phyloP scores from a whole-genome alignment of 2,797 vertebrate species.

The Dromococcyx pavoninus region DNA sequence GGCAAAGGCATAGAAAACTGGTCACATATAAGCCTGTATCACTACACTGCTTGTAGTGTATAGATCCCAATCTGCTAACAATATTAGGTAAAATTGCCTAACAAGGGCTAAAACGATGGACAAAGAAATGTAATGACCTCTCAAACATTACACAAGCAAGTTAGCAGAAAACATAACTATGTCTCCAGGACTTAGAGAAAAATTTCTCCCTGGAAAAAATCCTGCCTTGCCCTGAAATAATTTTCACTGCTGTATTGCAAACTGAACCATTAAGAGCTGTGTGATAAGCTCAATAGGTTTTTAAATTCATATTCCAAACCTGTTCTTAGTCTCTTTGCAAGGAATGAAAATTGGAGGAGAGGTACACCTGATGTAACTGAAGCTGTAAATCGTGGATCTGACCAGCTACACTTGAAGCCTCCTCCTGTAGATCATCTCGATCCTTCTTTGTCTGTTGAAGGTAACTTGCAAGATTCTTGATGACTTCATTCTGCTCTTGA shows the following conservation, averaged over 20 bases:
- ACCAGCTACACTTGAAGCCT: conserved; percentile 73
- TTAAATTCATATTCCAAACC: accelerated
- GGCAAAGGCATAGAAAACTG: background rate
- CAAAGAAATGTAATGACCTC: background rate
- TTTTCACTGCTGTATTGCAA: background rate
- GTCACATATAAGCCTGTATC: background rate
- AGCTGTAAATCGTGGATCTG: conserved; percentile 82
- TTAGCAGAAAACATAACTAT: background rate
- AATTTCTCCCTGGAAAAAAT: background rate
- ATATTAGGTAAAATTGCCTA: background rate
- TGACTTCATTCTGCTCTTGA: conserved; percentile 84
- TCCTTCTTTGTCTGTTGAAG: conserved; percentile 79
- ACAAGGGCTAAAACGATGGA: background rate
- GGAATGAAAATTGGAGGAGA: background rate
- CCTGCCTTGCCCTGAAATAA: accelerated
- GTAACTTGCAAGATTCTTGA: conserved; percentile 79
- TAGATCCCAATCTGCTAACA: background rate
- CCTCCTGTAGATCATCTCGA: conserved; percentile 80
- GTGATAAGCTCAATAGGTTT: background rate
- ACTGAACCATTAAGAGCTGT: background rate
- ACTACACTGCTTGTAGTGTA: background rate
- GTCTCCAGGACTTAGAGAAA: background rate
- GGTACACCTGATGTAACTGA: conserved; percentile 83
- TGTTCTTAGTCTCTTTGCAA: background rate
- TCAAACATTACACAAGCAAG: background rate